Evolutionary conservation across 2,888 invertebrate species (phyloP).

Genomic region (Drosophila suboccidentalis): DNA sequence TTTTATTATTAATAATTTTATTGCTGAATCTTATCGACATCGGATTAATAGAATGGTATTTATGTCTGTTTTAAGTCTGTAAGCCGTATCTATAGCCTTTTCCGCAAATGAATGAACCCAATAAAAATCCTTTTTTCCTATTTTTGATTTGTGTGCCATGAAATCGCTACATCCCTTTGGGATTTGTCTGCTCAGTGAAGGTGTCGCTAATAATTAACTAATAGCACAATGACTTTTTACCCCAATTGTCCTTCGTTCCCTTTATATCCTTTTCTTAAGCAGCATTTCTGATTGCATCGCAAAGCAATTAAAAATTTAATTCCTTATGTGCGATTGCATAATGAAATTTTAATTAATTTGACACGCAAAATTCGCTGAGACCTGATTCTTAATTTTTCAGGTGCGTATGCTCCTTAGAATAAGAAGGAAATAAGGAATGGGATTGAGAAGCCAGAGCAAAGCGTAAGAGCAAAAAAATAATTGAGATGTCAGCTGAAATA

Average conservation of each 20-base stretch:
- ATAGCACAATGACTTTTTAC: conserved; percentile 16
- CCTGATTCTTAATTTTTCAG: conserved; percentile 33
- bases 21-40: too few relatives aligned
- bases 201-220: conserved; percentile 62
- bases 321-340: conserved; percentile 37
- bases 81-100: too few relatives aligned
- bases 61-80: too few relatives aligned
- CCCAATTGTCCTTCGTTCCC: not conserved
- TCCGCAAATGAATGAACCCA: not conserved
- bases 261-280: conserved; percentile 3
- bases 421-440: not conserved
- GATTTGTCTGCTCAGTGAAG: conserved; percentile 18
- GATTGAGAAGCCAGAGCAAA: conserved; percentile 33
- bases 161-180: conserved; percentile 34
- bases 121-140: not conserved
- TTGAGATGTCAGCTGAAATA: conserved; percentile 78
- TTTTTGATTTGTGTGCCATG: conserved; percentile 48
- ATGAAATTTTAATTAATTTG: conserved; percentile 66
- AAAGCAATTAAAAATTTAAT: conserved; percentile 61
- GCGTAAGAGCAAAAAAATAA: conserved; percentile 70
- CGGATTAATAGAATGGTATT: too few relatives aligned
- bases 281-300: conserved; percentile 25
- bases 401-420: conserved; percentile 1
- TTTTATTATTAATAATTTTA: too few relatives aligned
- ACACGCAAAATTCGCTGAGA: conserved; percentile 34